Evolutionary conservation across 2,888 invertebrate genomes (phyloP), one percentile per base, ranked within the genome.

Genomic region (Drosophila pseudotakahashii): DNA sequence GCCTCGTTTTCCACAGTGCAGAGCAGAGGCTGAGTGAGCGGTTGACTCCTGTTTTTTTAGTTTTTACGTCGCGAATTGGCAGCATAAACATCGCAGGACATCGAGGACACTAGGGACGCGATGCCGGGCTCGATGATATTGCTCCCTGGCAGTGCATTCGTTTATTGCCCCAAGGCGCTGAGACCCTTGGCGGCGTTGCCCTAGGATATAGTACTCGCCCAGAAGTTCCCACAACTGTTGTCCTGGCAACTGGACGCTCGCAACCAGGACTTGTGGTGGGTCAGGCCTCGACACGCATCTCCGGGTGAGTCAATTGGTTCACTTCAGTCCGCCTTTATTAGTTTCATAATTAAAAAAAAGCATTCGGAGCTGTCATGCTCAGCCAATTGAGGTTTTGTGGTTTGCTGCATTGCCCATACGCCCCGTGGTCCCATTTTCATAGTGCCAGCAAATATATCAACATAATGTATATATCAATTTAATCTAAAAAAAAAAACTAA

Each of bases 71-170:
- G 69, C 80, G 78, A 59, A 73, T 76, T 81, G 75, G 66, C 63
- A 57, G 77, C 59, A 73, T 71, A 62, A 78, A 78, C 88, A 75
- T 61, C 72, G 52, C 41, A 62, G 53, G 47, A 45, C 88, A 75
- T 61, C 72, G 52, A 37, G 59, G 53, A 39, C n/a, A 45, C 26
- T n/a, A 14, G 45, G 45, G 30, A 54, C 32, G 19, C 16, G 55
- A 79, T 79, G 79, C 68, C 68, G 69, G 66, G 59, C 41, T 57
- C 73, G 60, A 32, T 73, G 42, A 50, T 16, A 41, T 11, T 66
- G 44, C 42, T 32, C 34, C 52, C 32, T 32, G 32, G 32, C 64
- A 39, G 32, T 66, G 66, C 47, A 62, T 47, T 66, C 66, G 68
- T 39, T 26, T 32, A 39, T 67, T 53, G 67, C 39, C 53, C 66